Percentiles rank a stretch among this genome's conserved stretches.
phyloP scores from a whole-genome alignment of 2,113 vertebrate genomes.

The Seriola dumerili region DNA sequence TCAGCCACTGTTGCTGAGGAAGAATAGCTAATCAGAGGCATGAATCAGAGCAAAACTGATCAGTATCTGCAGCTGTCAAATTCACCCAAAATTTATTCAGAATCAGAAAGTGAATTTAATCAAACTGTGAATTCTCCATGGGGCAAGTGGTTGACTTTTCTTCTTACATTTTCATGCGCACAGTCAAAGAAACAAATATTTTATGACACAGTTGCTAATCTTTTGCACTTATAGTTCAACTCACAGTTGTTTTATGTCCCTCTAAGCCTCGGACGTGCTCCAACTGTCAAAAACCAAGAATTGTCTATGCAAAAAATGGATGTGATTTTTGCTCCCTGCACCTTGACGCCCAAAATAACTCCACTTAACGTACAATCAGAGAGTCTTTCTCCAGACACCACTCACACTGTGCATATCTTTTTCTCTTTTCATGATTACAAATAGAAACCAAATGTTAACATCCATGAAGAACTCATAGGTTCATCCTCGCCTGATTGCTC shows the following conservation, averaged over 20 bases:
- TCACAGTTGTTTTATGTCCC: background rate
- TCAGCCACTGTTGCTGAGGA: slow-evolving; percentile 24
- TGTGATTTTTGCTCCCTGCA: slow-evolving; percentile 15
- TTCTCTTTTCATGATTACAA: slow-evolving; percentile 30
- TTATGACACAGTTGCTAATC: background rate
- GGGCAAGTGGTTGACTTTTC: background rate
- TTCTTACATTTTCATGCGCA: background rate
- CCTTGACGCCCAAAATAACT: background rate
- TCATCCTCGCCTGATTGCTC: slow-evolving; percentile 11
- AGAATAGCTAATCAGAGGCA: slow-evolving; percentile 13
- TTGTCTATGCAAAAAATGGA: background rate
- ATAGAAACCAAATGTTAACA: slow-evolving; percentile 54
- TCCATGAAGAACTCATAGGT: background rate
- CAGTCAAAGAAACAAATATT: background rate
- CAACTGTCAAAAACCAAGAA: slow-evolving; percentile 11
- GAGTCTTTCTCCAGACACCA: slow-evolving; percentile 2
- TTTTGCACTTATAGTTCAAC: background rate
- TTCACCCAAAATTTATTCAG: background rate
- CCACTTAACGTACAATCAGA: background rate
- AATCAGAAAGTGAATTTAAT: slow-evolving; percentile 1
- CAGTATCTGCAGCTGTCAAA: background rate
- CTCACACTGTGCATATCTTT: background rate
- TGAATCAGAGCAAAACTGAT: slow-evolving; percentile 5
- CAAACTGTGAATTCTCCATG: background rate
- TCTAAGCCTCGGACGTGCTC: background rate